Evolutionary conservation across 2,888 invertebrate genomes (phyloP).

Genomic region (Pseudoips prasinana): DNA sequence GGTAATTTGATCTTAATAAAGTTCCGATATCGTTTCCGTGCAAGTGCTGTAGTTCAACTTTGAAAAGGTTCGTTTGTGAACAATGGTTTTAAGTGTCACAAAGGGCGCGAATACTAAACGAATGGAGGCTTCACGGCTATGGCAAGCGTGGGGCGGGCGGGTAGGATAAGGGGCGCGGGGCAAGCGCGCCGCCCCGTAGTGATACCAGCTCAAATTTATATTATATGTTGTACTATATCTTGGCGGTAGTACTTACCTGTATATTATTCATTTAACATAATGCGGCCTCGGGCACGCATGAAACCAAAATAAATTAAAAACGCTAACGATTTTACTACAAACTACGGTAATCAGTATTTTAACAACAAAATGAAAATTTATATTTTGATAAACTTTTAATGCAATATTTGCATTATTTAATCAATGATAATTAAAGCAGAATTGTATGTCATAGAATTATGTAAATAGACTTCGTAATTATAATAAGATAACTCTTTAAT

Average conservation of each 20-base stretch:
- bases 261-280: too few species aligned
- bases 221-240: conserved; percentile 2
- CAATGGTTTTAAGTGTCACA: conserved; percentile 78
- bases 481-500: too few species aligned
- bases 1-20: conserved; percentile 1
- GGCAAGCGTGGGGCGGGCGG: conserved; percentile 43
- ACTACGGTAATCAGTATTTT: too few species aligned
- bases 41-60: conserved; percentile 46
- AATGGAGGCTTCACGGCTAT: conserved; percentile 58
- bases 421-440: too few species aligned
- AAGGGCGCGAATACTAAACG: conserved; percentile 78
- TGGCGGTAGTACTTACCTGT: background rate
- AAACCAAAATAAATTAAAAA: too few species aligned
- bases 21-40: conserved; percentile 35
- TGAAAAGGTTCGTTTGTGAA: conserved; percentile 62
- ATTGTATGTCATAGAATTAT: too few species aligned
- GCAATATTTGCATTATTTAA: too few species aligned
- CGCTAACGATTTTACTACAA: too few species aligned
- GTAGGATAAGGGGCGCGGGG: conserved; percentile 34
- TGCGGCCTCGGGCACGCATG: too few species aligned
- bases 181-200: conserved; percentile 22
- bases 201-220: conserved; percentile 31
- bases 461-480: too few species aligned
- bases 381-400: too few species aligned
- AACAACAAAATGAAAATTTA: too few species aligned